Conservation (phyloP, 2,888 invertebrate genomes). For the Cheilosia impressa region DNA sequence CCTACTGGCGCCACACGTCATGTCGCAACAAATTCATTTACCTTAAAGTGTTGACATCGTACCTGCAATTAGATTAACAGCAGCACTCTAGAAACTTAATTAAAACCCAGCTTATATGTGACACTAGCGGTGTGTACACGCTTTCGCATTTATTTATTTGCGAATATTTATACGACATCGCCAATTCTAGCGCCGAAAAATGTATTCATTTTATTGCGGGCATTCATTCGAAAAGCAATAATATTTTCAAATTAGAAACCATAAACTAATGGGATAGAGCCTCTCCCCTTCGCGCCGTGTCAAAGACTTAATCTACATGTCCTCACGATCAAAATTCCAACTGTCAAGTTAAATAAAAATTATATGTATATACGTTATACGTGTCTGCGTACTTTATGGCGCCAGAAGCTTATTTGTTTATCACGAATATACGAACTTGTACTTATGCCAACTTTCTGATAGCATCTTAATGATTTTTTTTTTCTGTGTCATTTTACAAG, state of each 20-base stretch:
- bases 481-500: conserved; percentile 38
- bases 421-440: conserved; percentile 68
- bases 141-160: not conserved
- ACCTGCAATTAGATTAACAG: conserved; percentile 49
- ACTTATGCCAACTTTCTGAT: conserved; percentile 73
- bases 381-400: conserved; percentile 71
- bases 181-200: conserved; percentile 38
- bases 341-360: conserved; percentile 60
- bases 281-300: not conserved
- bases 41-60: conserved; percentile 64
- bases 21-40: conserved; percentile 56
- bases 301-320: conserved; percentile 53
- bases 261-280: conserved; percentile 45
- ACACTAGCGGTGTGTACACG: not conserved
- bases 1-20: conserved; percentile 67
- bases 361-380: conserved; percentile 27
- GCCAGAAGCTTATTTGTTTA: conserved; percentile 74
- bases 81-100: conserved; percentile 40
- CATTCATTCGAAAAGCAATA: conserved; percentile 15
- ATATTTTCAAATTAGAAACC: conserved; percentile 34
- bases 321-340: conserved; percentile 68
- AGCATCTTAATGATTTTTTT: conserved; percentile 56
- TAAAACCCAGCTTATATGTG: conserved; percentile 34
- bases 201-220: conserved; percentile 25
- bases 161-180: not conserved